Base-by-base conservation (phyloP, 2,797 vertebrate genomes). In the Pseudopleuronectes americanus region DNA sequence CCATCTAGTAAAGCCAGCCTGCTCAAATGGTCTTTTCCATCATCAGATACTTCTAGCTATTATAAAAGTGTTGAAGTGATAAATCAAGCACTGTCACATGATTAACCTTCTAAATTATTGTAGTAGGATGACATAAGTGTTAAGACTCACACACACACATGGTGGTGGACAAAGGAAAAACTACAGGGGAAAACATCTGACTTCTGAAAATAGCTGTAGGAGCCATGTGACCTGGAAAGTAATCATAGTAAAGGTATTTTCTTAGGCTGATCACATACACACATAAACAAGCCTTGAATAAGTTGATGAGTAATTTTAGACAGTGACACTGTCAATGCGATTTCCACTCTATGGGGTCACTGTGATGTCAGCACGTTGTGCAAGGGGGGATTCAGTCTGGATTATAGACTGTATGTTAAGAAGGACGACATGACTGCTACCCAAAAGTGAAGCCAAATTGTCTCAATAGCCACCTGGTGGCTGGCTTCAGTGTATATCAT, bases 241-340 rank as follows among this genome's bases (percentile, higher is more conserved):
- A 93, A 93, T 92, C 65, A 65, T 83, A 84, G 87, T 88, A 90
- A 91, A 92, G 85, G 76, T 84, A 80, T 92, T 90, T 91, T 91
- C 84, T 90, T 89, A 92, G 89, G 45, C 73, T 38, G 71, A 76
- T 78, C 51, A 66, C 81, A 71, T 22, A 57, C 41, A 83, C 69
- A 67, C 61, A 71, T 33, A 80, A 64, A 76, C 69, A 41, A 49
- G 41, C 76, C 79, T 79, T 83, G 43, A 81, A 84, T 74, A 74
- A 77, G 74, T 64, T 8, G 81, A 68, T 8, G 81, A 68, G 74
- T 86, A 41, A 84, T 84, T 85, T 77, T 75, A 83, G 69, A 13
- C 60, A 62, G 38, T 71, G 73, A 82, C 70, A 56, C 63, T 68
- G 41, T 76, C 45, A 81, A 80, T 80, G 48, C 64, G 68, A 85